phyloP scores from a whole-genome alignment of 2,888 invertebrate species.

The Sussaba pulchella region DNA sequence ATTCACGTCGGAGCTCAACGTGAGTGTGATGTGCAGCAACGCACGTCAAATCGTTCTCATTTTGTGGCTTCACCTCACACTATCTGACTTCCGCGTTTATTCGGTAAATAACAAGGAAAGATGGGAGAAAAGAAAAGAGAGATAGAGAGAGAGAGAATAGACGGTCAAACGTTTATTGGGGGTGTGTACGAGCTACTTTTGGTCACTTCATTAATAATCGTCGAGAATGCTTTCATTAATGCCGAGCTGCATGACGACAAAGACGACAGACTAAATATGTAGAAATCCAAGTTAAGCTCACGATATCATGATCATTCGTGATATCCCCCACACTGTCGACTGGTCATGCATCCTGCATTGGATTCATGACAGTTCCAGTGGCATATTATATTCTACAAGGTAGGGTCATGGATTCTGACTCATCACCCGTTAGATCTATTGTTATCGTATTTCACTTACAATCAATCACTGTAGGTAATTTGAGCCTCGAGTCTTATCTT shows the following conservation, averaged over 20 bases:
- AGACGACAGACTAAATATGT: conserved; percentile 28
- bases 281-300: conserved; percentile 21
- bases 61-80: conserved; percentile 8
- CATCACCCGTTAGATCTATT: too few relatives aligned
- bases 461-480: too few relatives aligned
- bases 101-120: conserved; percentile 41
- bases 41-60: conserved; percentile 45
- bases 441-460: too few relatives aligned
- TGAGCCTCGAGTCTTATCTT: too few relatives aligned
- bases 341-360: too few relatives aligned
- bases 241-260: conserved; percentile 43
- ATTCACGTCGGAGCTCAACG: conserved; percentile 48
- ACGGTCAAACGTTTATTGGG: conserved; percentile 30
- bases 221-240: conserved; percentile 30
- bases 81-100: conserved; percentile 31
- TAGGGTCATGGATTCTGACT: too few relatives aligned
- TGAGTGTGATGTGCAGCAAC: conserved; percentile 54
- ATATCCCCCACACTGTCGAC: neutral
- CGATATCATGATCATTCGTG: conserved; percentile 12
- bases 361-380: neutral
- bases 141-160: conserved; percentile 20
- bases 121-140: conserved; percentile 5
- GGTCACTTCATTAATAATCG: conserved; percentile 62
- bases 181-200: conserved; percentile 61
- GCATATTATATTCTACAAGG: too few relatives aligned